These are phyloP conservation scores for Antechinus stuartii DNA, from an alignment of 2,113 vertebrate species.

Conservation along the genomic window DNA sequence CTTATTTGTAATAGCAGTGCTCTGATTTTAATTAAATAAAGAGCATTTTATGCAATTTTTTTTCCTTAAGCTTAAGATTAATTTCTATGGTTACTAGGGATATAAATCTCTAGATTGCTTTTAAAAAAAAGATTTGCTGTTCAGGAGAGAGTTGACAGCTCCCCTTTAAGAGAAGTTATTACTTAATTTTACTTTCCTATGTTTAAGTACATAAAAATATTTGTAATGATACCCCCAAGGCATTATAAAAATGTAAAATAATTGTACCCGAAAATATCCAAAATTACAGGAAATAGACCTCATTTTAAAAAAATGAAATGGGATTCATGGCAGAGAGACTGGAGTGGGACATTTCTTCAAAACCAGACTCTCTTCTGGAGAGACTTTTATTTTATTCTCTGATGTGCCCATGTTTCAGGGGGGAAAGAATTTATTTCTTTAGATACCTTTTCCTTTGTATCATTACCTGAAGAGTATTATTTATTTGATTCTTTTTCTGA, in stretches of 20 bases:
- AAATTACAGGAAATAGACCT: slow-evolving; percentile 84
- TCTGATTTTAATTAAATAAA: slow-evolving; percentile 87
- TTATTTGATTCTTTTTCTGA: background rate
- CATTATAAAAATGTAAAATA: slow-evolving; percentile 87
- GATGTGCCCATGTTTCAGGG: slow-evolving; percentile 16
- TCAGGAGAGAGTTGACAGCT: slow-evolving; percentile 82
- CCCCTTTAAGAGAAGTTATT: slow-evolving; percentile 83
- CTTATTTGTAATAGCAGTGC: slow-evolving; percentile 78
- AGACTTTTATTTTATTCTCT: slow-evolving; percentile 64
- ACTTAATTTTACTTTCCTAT: slow-evolving; percentile 86
- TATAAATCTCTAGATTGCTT: slow-evolving; percentile 83
- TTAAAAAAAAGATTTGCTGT: slow-evolving; percentile 81
- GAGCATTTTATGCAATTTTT: slow-evolving; percentile 81
- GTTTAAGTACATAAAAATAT: slow-evolving; percentile 86
- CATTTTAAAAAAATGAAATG: slow-evolving; percentile 80
- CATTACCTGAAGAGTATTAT: background rate
- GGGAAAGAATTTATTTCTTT: slow-evolving; percentile 34
- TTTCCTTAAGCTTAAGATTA: slow-evolving; percentile 83
- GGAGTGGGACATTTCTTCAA: slow-evolving; percentile 73
- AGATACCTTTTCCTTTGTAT: background rate
- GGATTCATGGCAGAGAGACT: slow-evolving; percentile 69
- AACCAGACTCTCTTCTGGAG: slow-evolving; percentile 72
- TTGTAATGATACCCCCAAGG: slow-evolving; percentile 85
- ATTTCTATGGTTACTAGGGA: slow-evolving; percentile 84
- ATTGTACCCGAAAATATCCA: slow-evolving; percentile 83